Conservation (phyloP, 2,888 invertebrate species). For the Cetonia aurata region DNA sequence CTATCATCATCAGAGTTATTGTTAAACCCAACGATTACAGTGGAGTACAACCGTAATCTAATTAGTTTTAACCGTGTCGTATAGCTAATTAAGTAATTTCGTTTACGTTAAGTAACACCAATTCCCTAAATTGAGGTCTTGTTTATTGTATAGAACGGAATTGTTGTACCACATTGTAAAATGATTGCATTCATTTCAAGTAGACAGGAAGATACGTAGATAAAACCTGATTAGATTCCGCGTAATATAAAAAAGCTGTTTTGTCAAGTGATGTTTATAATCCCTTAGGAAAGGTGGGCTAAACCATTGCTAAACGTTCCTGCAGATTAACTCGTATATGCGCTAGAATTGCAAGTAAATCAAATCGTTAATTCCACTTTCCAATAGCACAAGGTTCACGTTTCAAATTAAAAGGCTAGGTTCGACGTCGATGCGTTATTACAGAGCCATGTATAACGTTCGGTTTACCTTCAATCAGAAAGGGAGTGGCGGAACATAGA, state of each 20-base stretch:
- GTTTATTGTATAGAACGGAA: neutral
- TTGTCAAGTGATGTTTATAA: too few species aligned
- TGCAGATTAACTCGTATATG: too few species aligned
- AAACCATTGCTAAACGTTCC: too few species aligned
- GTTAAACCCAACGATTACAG: conserved; percentile 12
- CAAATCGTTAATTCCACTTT: too few species aligned
- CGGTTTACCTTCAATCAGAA: conserved; percentile 20
- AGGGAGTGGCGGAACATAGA: conserved; percentile 19
- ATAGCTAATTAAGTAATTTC: conserved; percentile 17
- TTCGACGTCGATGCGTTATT: conserved; percentile 9
- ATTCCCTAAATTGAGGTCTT: conserved; percentile 8
- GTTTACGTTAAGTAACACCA: conserved; percentile 21
- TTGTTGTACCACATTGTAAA: neutral
- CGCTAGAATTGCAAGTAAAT: too few species aligned
- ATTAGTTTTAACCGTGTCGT: conserved; percentile 15
- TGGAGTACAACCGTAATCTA: conserved; percentile 6
- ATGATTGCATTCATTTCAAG: neutral
- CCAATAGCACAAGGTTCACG: neutral
- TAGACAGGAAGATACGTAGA: too few species aligned
- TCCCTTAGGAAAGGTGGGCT: too few species aligned
- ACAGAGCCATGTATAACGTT: neutral
- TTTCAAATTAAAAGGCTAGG: conserved; percentile 29
- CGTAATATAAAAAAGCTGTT: too few species aligned
- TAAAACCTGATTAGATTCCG: too few species aligned
- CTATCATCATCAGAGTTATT: conserved; percentile 4